phyloP scores from a whole-genome alignment of 2,797 vertebrate genomes.

The Anableps anableps region DNA sequence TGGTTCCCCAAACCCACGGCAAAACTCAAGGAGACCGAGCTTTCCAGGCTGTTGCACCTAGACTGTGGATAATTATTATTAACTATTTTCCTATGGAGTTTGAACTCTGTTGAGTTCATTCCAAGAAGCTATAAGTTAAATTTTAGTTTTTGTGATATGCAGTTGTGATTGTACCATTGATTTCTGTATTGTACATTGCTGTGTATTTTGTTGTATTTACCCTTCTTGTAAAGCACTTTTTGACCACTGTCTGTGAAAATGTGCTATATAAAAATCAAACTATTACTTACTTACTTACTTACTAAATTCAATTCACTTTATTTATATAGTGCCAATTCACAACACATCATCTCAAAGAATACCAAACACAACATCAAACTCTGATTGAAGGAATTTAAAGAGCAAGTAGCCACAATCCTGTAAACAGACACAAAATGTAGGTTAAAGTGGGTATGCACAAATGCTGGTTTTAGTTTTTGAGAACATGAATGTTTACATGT shows the following conservation, averaged over 20 bases:
- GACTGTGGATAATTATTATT: no score
- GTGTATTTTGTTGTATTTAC: background rate
- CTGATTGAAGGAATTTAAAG: background rate
- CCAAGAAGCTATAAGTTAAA: background rate
- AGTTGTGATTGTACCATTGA: background rate
- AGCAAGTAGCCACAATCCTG: background rate
- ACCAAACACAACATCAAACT: background rate
- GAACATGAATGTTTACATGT: constrained; percentile 19
- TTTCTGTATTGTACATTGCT: background rate
- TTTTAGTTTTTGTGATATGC: no score
- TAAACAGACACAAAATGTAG: background rate
- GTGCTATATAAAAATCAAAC: background rate
- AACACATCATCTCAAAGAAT: background rate
- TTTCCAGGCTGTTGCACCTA: no score
- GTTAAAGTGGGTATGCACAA: constrained; percentile 26
- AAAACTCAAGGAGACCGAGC: no score
- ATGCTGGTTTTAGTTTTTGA: constrained; percentile 27
- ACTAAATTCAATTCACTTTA: background rate
- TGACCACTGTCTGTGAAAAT: background rate
- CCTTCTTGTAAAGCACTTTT: background rate
- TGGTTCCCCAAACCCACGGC: no score
- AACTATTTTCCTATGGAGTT: no score
- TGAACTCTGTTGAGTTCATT: no score
- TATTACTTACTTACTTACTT: background rate
- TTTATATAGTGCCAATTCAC: background rate